Evolutionary conservation across 2,113 vertebrate species (phyloP), one percentile per base, ranked within the genome.

Genomic region (Prochilodus magdalenae): DNA sequence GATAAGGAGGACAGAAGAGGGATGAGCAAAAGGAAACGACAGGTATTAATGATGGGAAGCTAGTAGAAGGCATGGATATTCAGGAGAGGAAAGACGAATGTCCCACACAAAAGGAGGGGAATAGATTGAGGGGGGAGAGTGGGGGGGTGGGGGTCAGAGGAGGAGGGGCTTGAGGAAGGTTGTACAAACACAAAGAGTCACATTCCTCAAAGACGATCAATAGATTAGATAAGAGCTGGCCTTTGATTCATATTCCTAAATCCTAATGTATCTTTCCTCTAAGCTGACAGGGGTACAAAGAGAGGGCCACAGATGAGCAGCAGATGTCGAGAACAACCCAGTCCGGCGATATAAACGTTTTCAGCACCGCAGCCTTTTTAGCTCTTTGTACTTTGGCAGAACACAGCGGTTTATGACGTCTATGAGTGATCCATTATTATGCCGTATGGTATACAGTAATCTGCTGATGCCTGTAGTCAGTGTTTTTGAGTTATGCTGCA

Each of bases 111-210:
- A 71, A 12, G 6, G 20, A 40, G 80, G 49, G 33, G 76, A 63
- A 79, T 36, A 40, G 59, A 33, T 40, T n/a, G 57, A 30, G 75
- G 69, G 62, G 47, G 57, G 69, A 55, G 22, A 15, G 44, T 33
- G 65, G 6, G 70, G 72, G 18, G 36, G 36, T 3, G 36, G 36
- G 36, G 36, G 36, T 36, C 7, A 36, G 13, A 3, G 72, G 15
- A 36, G 49, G 24, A 29, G 66, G 72, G 29, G 7, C 10, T 72
- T 40, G 29, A 26, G 44, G 62, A 57, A 67, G 60, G 84, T 85
- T 78, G 57, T 66, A 66, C 62, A 78, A 85, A 78, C 84, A 74
- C 65, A 74, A 85, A 70, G 76, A 82, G 59, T 30, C 82, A 85
- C 65, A 83, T 57, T 89, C 76, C 76, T 83, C 33, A 8, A 7